These are phyloP conservation scores for Herpetotheres cachinnans DNA, from an alignment of 2,113 vertebrate genomes.

Conservation along the genomic window DNA sequence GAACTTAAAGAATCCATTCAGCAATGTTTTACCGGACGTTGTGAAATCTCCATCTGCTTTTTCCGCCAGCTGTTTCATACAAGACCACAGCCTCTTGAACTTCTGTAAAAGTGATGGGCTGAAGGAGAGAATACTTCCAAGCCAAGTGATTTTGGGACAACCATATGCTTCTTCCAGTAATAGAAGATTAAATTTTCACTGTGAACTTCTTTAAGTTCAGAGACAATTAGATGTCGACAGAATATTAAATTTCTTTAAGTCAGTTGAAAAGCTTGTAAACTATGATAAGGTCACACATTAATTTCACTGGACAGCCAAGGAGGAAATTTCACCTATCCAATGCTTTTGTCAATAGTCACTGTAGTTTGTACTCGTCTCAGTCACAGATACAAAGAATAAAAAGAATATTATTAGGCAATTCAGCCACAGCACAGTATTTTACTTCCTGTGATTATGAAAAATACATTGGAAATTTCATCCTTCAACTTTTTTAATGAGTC, in stretches of 20 bases:
- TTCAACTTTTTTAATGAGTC: not conserved
- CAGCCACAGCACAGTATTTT: not conserved
- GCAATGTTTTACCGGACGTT: not conserved
- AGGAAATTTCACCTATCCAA: not conserved
- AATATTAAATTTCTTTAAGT: not conserved
- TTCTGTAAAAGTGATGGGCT: not conserved
- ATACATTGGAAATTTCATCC: not conserved
- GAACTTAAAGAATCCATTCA: not conserved
- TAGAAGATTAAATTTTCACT: not conserved
- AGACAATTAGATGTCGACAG: not conserved
- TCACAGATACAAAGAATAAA: not conserved
- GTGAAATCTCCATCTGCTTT: not conserved
- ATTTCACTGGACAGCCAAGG: not conserved
- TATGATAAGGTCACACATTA: not conserved
- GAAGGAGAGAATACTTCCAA: not conserved
- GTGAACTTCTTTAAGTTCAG: not conserved
- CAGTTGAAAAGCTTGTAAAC: not conserved
- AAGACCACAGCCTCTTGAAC: not conserved
- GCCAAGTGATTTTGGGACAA: not conserved
- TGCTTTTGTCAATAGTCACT: not conserved
- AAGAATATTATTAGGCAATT: not conserved
- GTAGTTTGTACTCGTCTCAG: not conserved
- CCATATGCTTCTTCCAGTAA: not conserved
- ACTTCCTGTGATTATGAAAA: not conserved
- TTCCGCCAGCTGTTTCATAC: not conserved